A percentile compares a stretch with the other conserved stretches of the same genome.
phyloP scores from a whole-genome alignment of 1,140 invertebrate species.

The Caenorhabditis inopinata region DNA sequence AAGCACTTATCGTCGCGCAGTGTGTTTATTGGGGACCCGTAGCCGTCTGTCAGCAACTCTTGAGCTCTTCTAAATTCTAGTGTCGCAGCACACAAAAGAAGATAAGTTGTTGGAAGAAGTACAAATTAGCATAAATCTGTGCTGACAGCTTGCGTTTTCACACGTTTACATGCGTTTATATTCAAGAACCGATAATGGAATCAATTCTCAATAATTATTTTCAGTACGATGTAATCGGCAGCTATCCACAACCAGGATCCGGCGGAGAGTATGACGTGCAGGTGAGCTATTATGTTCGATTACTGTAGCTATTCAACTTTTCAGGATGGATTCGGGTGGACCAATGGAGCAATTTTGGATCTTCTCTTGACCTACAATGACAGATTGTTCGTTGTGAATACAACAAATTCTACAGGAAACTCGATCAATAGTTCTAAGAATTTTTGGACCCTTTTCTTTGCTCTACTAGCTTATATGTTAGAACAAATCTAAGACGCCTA shows the following conservation, averaged over 20 bases:
- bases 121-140: constrained; percentile 30
- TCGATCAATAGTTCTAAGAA: constrained; percentile 35
- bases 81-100: constrained; percentile 26
- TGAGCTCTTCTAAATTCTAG: constrained; percentile 27
- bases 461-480: neutral
- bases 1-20: constrained; percentile 24
- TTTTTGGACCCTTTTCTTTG: neutral
- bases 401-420: too few relatives aligned
- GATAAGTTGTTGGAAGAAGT: neutral
- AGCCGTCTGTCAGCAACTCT: constrained; percentile 31
- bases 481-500: neutral
- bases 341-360: constrained; percentile 82
- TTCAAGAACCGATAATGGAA: neutral
- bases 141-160: constrained; percentile 24
- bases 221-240: constrained; percentile 56
- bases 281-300: constrained; percentile 30
- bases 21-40: constrained; percentile 23
- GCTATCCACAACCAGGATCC: constrained; percentile 70
- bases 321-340: constrained; percentile 84
- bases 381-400: constrained; percentile 41
- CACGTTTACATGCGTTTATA: neutral
- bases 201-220: constrained; percentile 26
- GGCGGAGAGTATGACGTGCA: constrained; percentile 83
- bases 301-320: neutral
- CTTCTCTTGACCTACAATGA: constrained; percentile 60